Percentiles rank a stretch among this genome's conserved stretches.
These are phyloP conservation scores for Theropithecus gelada DNA, from an alignment of 2,113 vertebrate genomes.

Conservation along the genomic window DNA sequence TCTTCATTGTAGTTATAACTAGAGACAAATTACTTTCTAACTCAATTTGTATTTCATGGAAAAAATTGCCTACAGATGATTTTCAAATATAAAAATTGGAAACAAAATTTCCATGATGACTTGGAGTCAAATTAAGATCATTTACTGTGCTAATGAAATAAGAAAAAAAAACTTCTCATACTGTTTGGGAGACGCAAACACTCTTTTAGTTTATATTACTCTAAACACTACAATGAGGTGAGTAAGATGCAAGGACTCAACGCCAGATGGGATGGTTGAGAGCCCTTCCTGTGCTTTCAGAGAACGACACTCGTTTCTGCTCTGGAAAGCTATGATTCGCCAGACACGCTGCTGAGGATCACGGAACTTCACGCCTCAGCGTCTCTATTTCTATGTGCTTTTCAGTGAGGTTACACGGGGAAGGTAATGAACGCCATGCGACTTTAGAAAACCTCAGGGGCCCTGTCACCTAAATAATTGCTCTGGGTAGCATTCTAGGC, in stretches of 20 bases:
- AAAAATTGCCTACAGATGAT: background rate
- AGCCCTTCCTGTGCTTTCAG: background rate
- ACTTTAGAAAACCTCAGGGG: background rate
- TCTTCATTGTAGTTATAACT: background rate
- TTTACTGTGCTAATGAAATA: background rate
- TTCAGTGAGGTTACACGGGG: background rate
- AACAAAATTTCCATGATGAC: background rate
- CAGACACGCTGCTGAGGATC: background rate
- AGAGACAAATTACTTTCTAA: constrained; percentile 26
- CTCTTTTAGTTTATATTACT: background rate
- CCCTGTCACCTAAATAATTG: background rate
- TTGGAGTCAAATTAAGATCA: background rate
- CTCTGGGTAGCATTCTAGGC: background rate
- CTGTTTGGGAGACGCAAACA: background rate
- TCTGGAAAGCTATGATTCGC: background rate
- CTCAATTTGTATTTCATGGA: constrained; percentile 29
- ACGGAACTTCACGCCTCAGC: background rate
- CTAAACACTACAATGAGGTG: background rate
- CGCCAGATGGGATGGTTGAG: background rate
- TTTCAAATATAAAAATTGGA: constrained; percentile 51
- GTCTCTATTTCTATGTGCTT: background rate
- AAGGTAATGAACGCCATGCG: background rate
- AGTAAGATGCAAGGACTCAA: background rate
- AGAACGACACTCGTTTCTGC: background rate
- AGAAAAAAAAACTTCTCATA: background rate